phyloP scores from a whole-genome alignment of 2,888 invertebrate genomes.

The Hirtodrosophila alboralis region DNA sequence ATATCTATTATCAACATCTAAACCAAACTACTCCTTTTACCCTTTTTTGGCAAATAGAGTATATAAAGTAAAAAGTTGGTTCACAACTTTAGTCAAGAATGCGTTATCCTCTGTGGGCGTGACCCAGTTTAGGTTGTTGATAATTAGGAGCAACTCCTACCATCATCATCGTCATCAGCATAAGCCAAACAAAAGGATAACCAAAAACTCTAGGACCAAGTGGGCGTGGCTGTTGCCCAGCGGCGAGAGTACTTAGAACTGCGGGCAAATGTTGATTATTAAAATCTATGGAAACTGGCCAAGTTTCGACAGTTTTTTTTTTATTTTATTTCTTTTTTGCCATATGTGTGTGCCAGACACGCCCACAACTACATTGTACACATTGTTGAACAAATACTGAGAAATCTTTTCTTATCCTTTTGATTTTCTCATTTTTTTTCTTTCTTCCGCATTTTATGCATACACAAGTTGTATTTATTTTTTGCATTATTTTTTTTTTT shows the following conservation, averaged over 20 bases:
- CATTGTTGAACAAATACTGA: constrained; percentile 11
- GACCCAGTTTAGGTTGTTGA: constrained; percentile 39
- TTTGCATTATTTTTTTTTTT: constrained; percentile 1
- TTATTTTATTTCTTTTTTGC: too few relatives aligned
- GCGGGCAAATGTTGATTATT: constrained; percentile 35
- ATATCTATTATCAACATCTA: too few relatives aligned
- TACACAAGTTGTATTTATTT: constrained; percentile 21
- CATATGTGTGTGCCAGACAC: constrained; percentile 33
- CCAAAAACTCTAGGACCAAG: constrained; percentile 12
- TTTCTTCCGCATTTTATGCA: constrained; percentile 9
- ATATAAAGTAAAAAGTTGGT: constrained; percentile 32
- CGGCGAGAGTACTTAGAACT: too few relatives aligned
- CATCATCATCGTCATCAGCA: too few relatives aligned
- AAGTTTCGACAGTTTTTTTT: constrained; percentile 23
- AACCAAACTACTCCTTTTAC: too few relatives aligned
- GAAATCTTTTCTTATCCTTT: constrained; percentile 41
- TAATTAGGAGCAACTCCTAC: constrained; percentile 12
- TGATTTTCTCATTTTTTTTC: constrained; percentile 28
- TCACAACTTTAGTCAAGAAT: constrained; percentile 39
- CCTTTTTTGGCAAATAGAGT: too few relatives aligned
- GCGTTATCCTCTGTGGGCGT: constrained; percentile 26
- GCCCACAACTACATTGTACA: constrained; percentile 26
- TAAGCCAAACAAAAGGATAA: too few relatives aligned
- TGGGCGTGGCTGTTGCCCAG: constrained; percentile 28
- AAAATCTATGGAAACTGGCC: constrained; percentile 21